Base-by-base conservation (phyloP, 2,113 vertebrate genomes). In the Rhabdomys dilectus region DNA sequence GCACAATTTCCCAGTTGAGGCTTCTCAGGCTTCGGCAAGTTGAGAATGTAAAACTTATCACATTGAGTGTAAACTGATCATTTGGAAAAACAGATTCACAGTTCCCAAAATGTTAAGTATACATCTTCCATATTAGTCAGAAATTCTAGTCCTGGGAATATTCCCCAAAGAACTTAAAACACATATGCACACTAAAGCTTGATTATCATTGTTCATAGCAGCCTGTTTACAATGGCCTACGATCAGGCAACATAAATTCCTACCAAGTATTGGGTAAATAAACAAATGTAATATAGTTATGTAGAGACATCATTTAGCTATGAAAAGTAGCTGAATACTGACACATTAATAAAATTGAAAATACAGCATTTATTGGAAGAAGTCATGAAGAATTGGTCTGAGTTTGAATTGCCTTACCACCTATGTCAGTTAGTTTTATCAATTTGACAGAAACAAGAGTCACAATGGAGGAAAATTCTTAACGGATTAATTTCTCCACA, bases 11-110 rank as follows among this genome's bases (percentile, higher is more conserved):
- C 36, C 19, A 22, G 34, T 1, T 68, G 11, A 36, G 17, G 31
- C 19, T 87, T 64, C 19, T 68, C 19, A 66, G 84, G 19, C 36
- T 68, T 42, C 4, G 4, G 62, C 62, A 68, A 87, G 29, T 48
- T 68, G 42, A 36, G 17, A 68, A 66, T 68, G 36, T 48, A 51
- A 84, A 22, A 1, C 17, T 22, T 48, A 34, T 13, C 29, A 48
- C 15, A n/a, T 91, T 36, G 6, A 76, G 81, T 85, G 10, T 53
- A 81, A 96, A 81, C 62, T 94, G 82, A 9, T 24, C 31, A 78
- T 58, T 95, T 80, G 84, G 31, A 34, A 94, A 93, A 93, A 93
- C 7, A 93, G 70, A 85, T 62, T 68, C 42, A 64, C 26, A 45
- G 3, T 58, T 96, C 45, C 31, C 58, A 17, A 93, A 89, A 88